Conservation (phyloP, 2,113 vertebrate species). For the Gallinago undulata region DNA sequence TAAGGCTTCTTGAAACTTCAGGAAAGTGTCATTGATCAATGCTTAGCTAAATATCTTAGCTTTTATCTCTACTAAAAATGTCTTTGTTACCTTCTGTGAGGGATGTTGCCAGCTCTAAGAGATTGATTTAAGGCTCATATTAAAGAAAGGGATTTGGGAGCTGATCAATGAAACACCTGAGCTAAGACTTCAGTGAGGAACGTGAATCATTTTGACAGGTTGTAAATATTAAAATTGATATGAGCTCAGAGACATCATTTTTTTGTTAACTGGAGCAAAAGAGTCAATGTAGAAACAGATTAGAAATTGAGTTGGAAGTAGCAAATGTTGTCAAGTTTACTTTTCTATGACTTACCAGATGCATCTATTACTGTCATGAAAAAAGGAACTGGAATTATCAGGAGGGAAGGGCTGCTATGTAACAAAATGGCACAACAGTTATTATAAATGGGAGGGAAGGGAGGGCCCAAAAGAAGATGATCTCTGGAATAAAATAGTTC, state of each 20-base stretch:
- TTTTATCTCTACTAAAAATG: conserved; percentile 39
- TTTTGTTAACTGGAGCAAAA: conserved; percentile 43
- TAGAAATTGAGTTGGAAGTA: conserved; percentile 22
- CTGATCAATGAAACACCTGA: conserved; percentile 46
- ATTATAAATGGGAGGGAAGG: neutral
- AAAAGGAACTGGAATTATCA: neutral
- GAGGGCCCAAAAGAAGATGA: neutral
- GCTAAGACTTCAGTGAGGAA: conserved; percentile 14
- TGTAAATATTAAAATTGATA: conserved; percentile 62
- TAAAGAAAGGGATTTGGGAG: neutral
- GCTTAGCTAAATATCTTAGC: neutral
- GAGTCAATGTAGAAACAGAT: conserved; percentile 35
- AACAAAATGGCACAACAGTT: neutral
- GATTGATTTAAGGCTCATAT: conserved; percentile 10
- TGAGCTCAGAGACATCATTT: neutral
- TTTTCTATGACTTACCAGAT: neutral
- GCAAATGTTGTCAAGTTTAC: conserved; percentile 15
- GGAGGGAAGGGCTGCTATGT: neutral
- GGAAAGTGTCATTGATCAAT: neutral
- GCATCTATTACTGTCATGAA: neutral
- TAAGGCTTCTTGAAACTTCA: neutral
- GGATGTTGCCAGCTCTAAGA: neutral
- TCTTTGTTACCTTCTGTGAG: neutral
- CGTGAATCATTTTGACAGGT: conserved; percentile 26
- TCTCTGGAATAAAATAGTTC: neutral